Percentiles rank a stretch among this genome's conserved stretches.
Evolutionary conservation across 2,797 vertebrate genomes (phyloP).

Genomic region (Rachycentron canadum): DNA sequence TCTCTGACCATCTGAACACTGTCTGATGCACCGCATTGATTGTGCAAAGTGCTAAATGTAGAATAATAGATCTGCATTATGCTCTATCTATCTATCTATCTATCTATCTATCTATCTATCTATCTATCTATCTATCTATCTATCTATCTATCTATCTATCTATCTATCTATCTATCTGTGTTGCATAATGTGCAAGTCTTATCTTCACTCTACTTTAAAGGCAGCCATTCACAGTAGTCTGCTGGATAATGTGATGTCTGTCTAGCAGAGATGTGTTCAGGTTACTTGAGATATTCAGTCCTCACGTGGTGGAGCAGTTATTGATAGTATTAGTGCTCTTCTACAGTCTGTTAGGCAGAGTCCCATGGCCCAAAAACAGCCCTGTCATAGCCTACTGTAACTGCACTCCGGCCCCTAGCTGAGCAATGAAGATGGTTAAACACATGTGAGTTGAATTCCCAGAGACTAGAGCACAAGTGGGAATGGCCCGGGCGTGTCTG

Average conservation of each 20-base stretch:
- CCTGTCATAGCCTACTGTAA: neutral
- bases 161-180: conserved; percentile 39
- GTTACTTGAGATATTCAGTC: conserved; percentile 41
- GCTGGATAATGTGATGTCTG: conserved; percentile 27
- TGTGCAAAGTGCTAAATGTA: conserved; percentile 41
- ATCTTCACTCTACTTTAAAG: conserved; percentile 38
- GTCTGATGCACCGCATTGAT: conserved; percentile 52
- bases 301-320: conserved; percentile 54
- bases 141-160: conserved; percentile 47
- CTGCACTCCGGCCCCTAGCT: conserved; percentile 23
- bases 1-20: conserved; percentile 7
- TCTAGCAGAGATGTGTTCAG: conserved; percentile 39
- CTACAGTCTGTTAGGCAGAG: conserved; percentile 22
- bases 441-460: conserved; percentile 63
- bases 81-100: conserved; percentile 48
- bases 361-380: conserved; percentile 40
- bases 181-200: conserved; percentile 44
- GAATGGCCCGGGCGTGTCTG: conserved; percentile 81
- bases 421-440: conserved; percentile 38
- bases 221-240: conserved; percentile 29
- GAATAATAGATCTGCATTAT: conserved; percentile 14
- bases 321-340: conserved; percentile 45
- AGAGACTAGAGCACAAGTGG: conserved; percentile 53
- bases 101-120: conserved; percentile 59
- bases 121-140: conserved; percentile 56